Conservation (phyloP, 1,140 invertebrate species). For the Ips typographus region DNA sequence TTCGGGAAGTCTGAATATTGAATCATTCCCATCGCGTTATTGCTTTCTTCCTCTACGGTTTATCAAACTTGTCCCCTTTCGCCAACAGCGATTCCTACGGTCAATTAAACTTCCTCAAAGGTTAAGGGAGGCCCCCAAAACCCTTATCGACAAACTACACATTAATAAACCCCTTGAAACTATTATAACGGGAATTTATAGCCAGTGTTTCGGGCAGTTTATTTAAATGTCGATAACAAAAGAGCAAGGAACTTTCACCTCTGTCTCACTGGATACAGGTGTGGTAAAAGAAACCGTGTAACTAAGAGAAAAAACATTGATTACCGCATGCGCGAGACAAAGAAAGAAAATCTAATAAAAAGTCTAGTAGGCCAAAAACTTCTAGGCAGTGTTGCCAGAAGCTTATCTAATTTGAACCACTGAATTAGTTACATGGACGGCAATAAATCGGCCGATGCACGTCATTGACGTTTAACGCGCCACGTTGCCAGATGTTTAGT, state of each 20-base stretch:
- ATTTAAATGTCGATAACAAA: conserved; percentile 13
- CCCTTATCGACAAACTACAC: conserved; percentile 20
- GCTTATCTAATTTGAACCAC: too few species aligned
- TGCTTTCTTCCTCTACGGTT: conserved; percentile 1
- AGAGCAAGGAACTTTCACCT: background rate
- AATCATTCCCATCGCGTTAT: conserved; percentile 6
- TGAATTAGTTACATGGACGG: too few species aligned
- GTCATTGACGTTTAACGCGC: too few species aligned
- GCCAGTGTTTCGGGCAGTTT: background rate
- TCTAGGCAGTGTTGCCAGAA: too few species aligned
- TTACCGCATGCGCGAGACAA: too few species aligned
- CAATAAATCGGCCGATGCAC: too few species aligned
- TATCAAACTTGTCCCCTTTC: conserved; percentile 5
- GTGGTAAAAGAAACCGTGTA: too few species aligned
- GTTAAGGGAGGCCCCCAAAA: conserved; percentile 6
- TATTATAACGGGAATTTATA: background rate
- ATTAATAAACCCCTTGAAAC: conserved; percentile 21
- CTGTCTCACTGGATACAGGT: background rate
- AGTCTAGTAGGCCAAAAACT: too few species aligned
- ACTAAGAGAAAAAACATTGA: too few species aligned
- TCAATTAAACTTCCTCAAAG: conserved; percentile 16
- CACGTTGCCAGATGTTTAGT: too few species aligned
- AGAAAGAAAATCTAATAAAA: too few species aligned
- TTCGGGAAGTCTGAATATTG: conserved; percentile 18
- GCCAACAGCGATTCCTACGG: conserved; percentile 7